Evolutionary conservation across 37 sponge, comb jelly and placozoan genomes (phyloP).

Genomic region (Bolinopsis microptera): DNA sequence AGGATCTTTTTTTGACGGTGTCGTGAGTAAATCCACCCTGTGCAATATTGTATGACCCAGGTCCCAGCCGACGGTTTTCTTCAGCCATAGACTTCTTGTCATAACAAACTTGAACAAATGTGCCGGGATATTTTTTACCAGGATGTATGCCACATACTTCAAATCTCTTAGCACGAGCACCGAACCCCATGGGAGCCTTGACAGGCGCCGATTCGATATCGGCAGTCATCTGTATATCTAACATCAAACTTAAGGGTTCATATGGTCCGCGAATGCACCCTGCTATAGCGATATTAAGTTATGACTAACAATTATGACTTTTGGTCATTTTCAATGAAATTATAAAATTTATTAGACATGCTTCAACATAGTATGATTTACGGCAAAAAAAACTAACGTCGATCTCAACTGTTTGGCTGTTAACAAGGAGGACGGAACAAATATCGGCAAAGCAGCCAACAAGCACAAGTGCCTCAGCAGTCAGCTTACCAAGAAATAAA

Average conservation of each 20-base stretch:
- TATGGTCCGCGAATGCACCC: neutral
- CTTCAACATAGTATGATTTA: too few relatives aligned
- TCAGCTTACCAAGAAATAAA: too few relatives aligned
- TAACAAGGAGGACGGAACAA: too few relatives aligned
- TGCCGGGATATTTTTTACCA: slow-evolving; percentile 89
- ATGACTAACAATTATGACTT: too few relatives aligned
- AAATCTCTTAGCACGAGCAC: slow-evolving; percentile 73
- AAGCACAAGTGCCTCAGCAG: too few relatives aligned
- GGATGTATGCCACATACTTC: slow-evolving; percentile 94
- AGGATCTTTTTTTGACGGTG: slow-evolving; percentile 66
- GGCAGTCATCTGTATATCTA: slow-evolving; percentile 1
- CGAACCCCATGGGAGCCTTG: slow-evolving; percentile 39
- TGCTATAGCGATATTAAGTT: neutral
- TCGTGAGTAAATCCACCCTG: slow-evolving; percentile 73
- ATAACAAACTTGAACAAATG: slow-evolving; percentile 93
- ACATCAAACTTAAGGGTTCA: neutral
- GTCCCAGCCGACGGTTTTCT: slow-evolving; percentile 82
- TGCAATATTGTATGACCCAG: slow-evolving; percentile 84
- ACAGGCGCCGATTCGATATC: neutral
- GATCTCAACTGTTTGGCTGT: too few relatives aligned
- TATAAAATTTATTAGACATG: too few relatives aligned
- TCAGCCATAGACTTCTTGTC: slow-evolving; percentile 83
- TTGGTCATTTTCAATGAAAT: neutral
- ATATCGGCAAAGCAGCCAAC: too few relatives aligned
- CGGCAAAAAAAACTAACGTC: too few relatives aligned